A percentile compares a stretch with the other conserved stretches of the same genome.
These are phyloP conservation scores for Ceratosolen fusciceps DNA, from an alignment of 1,140 invertebrate genomes.

Conservation along the genomic window DNA sequence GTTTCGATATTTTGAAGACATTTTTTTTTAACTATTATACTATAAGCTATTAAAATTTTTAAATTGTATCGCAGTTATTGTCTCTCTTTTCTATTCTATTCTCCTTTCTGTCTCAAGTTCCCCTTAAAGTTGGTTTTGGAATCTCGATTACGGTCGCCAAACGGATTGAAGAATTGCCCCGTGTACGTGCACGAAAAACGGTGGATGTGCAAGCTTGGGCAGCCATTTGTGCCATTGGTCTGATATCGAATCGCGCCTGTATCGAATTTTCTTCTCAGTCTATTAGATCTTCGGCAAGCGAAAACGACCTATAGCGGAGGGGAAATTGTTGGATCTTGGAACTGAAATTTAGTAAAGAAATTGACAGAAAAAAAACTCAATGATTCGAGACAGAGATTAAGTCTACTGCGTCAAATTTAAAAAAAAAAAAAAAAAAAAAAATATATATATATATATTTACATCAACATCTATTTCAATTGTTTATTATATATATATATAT, in stretches of 20 bases:
- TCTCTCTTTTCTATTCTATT: background rate
- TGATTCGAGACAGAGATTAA: background rate
- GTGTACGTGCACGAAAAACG: too few relatives aligned
- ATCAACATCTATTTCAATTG: too few relatives aligned
- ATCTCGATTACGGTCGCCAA: background rate
- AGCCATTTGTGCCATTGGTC: background rate
- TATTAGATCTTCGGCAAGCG: slow-evolving; percentile 41
- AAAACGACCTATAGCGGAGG: background rate
- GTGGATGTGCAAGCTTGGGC: too few relatives aligned
- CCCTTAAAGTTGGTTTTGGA: background rate
- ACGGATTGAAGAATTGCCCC: background rate
- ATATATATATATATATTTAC: too few relatives aligned
- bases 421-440: too few relatives aligned
- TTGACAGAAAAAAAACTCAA: background rate
- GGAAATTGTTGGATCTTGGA: background rate
- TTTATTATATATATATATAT: too few relatives aligned
- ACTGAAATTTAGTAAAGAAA: background rate
- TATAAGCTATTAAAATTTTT: background rate
- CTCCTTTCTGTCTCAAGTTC: background rate
- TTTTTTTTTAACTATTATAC: background rate
- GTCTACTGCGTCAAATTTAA: too few relatives aligned
- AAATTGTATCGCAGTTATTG: too few relatives aligned
- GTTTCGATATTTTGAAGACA: background rate
- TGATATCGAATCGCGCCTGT: slow-evolving; percentile 46
- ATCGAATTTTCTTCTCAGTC: slow-evolving; percentile 50